These are phyloP conservation scores for Pipa parva DNA, from an alignment of 2,113 vertebrate genomes.

Conservation along the genomic window DNA sequence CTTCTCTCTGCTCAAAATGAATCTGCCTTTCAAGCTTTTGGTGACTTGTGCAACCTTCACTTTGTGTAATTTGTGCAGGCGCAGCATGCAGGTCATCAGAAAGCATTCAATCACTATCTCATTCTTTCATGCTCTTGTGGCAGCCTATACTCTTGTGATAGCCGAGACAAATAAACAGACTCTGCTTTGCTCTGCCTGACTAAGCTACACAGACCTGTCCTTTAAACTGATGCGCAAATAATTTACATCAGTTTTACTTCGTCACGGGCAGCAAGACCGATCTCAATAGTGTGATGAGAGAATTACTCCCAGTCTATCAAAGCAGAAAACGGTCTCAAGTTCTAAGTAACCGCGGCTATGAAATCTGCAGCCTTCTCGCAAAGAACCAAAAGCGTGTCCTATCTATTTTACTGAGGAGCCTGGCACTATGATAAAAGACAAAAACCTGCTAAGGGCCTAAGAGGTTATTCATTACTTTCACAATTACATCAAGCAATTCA, in stretches of 20 bases:
- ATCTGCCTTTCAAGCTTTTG: constrained; percentile 21
- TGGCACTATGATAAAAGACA: constrained; percentile 29
- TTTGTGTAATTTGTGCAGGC: constrained; percentile 41
- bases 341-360: constrained; percentile 34
- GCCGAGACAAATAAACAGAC: constrained; percentile 43
- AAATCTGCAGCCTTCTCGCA: constrained; percentile 33
- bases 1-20: not conserved
- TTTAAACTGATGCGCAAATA: constrained; percentile 42
- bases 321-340: constrained; percentile 29
- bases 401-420: constrained; percentile 29
- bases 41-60: constrained; percentile 36
- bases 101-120: constrained; percentile 40
- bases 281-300: constrained; percentile 41
- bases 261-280: constrained; percentile 40
- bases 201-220: constrained; percentile 41
- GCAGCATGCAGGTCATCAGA: constrained; percentile 39
- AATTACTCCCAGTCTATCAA: constrained; percentile 43
- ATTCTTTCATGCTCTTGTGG: constrained; percentile 32
- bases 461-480: constrained; percentile 27
- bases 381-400: constrained; percentile 30
- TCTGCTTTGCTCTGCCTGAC: constrained; percentile 40
- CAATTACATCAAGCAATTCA: constrained; percentile 12
- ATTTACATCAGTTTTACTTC: constrained; percentile 44
- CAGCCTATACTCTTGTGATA: constrained; percentile 43
- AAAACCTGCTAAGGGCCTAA: constrained; percentile 16